Evolutionary conservation across 2,797 vertebrate species (phyloP).

Genomic region (Sebastes wilsoni): DNA sequence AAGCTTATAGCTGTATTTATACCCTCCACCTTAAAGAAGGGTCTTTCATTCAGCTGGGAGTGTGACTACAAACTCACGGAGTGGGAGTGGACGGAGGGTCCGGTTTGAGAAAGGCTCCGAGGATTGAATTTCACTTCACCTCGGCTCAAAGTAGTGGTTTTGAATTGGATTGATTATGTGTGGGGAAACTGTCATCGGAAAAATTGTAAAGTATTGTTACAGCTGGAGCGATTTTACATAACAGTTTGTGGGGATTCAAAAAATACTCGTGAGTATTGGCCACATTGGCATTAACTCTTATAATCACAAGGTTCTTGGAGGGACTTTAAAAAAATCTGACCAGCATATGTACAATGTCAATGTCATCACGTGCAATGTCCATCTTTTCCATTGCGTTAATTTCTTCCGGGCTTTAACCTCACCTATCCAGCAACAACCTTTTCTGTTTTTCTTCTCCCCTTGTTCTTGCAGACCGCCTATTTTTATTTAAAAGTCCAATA

Average conservation of each 20-base stretch:
- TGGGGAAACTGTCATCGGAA: neutral
- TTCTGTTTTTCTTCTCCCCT: neutral
- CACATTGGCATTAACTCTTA: too few species aligned
- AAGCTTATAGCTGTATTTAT: too few species aligned
- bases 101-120: too few species aligned
- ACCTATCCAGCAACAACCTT: neutral
- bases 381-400: neutral
- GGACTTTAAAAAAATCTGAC: neutral
- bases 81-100: too few species aligned
- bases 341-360: neutral
- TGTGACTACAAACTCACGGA: too few species aligned
- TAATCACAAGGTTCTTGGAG: too few species aligned
- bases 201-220: neutral
- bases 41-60: too few species aligned
- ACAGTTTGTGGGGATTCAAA: neutral
- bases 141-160: neutral
- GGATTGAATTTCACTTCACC: too few species aligned
- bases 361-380: too few species aligned
- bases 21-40: too few species aligned
- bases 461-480: neutral
- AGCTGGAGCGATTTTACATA: neutral
- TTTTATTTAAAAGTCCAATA: slow-evolving; percentile 29
- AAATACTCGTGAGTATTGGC: neutral
- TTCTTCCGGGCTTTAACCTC: neutral
- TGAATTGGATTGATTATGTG: neutral